A percentile compares a stretch with the other conserved stretches of the same genome.
phyloP scores from a whole-genome alignment of 2,797 vertebrate species.

The Champsocephalus esox region DNA sequence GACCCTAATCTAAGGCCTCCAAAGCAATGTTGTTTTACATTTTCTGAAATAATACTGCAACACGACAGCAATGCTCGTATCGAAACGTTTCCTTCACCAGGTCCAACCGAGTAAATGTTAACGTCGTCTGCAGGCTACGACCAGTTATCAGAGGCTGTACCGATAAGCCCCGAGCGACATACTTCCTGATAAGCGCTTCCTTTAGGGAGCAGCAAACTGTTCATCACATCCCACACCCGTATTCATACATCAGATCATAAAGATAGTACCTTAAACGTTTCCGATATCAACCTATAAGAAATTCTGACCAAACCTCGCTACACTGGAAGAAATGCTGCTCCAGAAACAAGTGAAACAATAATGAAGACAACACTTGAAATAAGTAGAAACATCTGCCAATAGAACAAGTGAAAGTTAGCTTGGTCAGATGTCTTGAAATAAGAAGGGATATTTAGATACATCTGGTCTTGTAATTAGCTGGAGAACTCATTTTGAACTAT shows the following conservation, averaged over 20 bases:
- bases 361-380: too few relatives aligned
- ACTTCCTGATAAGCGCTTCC: slow-evolving; percentile 13
- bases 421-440: too few relatives aligned
- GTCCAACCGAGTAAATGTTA: slow-evolving; percentile 21
- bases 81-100: slow-evolving; percentile 13
- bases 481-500: too few relatives aligned
- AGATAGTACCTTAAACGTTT: slow-evolving; percentile 9
- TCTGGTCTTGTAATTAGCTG: too few relatives aligned
- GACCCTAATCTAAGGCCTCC: too few relatives aligned
- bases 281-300: neutral
- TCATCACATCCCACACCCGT: slow-evolving; percentile 2
- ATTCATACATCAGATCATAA: slow-evolving; percentile 15
- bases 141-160: slow-evolving; percentile 7
- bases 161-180: slow-evolving; percentile 12
- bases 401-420: too few relatives aligned
- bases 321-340: too few relatives aligned
- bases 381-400: too few relatives aligned
- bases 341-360: too few relatives aligned
- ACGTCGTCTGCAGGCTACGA: slow-evolving; percentile 13
- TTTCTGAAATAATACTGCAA: slow-evolving; percentile 10
- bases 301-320: neutral
- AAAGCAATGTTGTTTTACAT: neutral
- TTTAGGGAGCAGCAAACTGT: neutral
- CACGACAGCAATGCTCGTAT: neutral
- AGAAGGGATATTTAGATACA: too few relatives aligned